A percentile compares a stretch with the other conserved stretches of the same genome.
Evolutionary conservation across 2,797 vertebrate genomes (phyloP).

Genomic region (Sebastolobus altivelis): DNA sequence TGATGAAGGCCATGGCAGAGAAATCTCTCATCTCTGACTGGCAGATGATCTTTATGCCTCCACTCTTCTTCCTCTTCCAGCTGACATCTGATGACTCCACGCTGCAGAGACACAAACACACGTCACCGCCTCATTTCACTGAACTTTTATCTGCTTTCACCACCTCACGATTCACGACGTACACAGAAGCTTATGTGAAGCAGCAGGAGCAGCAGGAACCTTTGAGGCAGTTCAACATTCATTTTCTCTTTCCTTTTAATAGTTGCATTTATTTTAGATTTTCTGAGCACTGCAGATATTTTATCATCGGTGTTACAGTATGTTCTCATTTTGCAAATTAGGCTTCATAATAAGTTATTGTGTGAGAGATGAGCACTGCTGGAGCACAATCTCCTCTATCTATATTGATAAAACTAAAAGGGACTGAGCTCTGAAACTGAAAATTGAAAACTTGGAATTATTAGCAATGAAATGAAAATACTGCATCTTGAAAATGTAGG

Average conservation of each 20-base stretch:
- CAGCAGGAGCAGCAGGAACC: neutral
- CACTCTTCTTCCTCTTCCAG: conserved; percentile 97
- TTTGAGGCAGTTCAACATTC: neutral
- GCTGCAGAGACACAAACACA: conserved; percentile 75
- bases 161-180: neutral
- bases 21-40: conserved; percentile 96
- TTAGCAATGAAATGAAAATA: conserved; percentile 1
- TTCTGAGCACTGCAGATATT: neutral
- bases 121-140: neutral
- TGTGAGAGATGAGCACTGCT: neutral
- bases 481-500: neutral
- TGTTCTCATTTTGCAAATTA: neutral
- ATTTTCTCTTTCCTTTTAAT: neutral
- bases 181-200: neutral
- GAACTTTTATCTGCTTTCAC: neutral
- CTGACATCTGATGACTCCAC: conserved; percentile 96
- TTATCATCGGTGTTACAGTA: neutral
- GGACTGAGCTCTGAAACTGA: neutral
- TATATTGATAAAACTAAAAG: neutral
- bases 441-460: neutral
- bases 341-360: neutral
- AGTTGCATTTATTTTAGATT: neutral
- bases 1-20: conserved; percentile 98
- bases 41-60: conserved; percentile 96
- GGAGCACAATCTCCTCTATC: neutral